phyloP scores from a whole-genome alignment of 2,888 invertebrate genomes.

The Salpingus planirostris region DNA sequence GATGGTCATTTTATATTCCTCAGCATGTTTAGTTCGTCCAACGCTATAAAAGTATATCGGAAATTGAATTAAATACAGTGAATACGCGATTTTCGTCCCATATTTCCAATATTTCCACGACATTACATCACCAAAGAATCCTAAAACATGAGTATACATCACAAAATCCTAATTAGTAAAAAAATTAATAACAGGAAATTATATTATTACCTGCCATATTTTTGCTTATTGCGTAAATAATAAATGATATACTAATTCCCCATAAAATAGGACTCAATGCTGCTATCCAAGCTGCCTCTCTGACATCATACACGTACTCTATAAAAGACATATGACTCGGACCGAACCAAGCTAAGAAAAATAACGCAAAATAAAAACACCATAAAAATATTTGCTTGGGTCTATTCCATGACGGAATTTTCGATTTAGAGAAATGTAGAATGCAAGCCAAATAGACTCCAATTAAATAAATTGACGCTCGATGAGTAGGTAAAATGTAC shows the following conservation, averaged over 20 bases:
- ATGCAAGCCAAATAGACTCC: conserved; percentile 51
- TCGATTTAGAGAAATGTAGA: conserved; percentile 29
- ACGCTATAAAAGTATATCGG: conserved; percentile 57
- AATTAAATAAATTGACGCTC: conserved; percentile 56
- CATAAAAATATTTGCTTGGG: not conserved
- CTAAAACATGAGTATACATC: no score
- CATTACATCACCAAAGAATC: conserved; percentile 44
- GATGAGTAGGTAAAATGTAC: conserved; percentile 54
- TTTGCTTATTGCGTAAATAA: conserved; percentile 47
- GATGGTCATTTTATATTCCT: conserved; percentile 43
- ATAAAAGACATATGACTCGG: conserved; percentile 48
- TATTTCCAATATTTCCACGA: conserved; percentile 48
- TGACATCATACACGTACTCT: conserved; percentile 44
- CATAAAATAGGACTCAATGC: conserved; percentile 50
- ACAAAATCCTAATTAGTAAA: no score
- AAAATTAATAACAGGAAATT: conserved; percentile 4
- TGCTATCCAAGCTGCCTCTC: conserved; percentile 47
- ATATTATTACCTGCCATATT: conserved; percentile 44
- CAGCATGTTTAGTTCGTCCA: conserved; percentile 46
- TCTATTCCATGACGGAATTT: conserved; percentile 6
- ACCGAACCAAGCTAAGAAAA: conserved; percentile 42
- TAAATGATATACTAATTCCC: conserved; percentile 46
- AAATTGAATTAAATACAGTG: conserved; percentile 54
- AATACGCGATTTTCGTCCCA: conserved; percentile 52
- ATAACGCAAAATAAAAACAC: conserved; percentile 33